Base-by-base conservation (phyloP, 2,113 vertebrate genomes). In the Gobiocypris rarus region DNA sequence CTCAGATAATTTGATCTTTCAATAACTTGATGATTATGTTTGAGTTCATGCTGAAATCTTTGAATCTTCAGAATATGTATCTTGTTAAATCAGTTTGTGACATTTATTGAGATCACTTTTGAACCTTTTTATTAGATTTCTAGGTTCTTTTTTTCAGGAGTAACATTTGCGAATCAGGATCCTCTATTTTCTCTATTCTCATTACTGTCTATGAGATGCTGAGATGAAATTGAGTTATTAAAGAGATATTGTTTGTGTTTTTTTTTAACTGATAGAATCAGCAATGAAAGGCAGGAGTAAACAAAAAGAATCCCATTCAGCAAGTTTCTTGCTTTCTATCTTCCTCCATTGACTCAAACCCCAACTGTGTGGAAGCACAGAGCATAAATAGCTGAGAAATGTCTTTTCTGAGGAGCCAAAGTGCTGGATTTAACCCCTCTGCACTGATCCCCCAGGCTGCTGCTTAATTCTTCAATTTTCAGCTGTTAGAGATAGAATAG, bases 401-500 rank as follows among this genome's bases (percentile, higher is more conserved):
- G 65, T 89, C 84, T 90, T 91, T 86, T 86, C 87, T 88, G 87
- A 87, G 87, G 83, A 89, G 89, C 87, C 75, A 70, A 89, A 91
- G 89, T 91, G 91, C 90, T 88, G 89, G 91, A 91, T 93, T 93
- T 94, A 93, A 93, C 92, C 92, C 87, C 88, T 84, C 83, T 54
- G 77, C 87, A 90, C 89, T 92, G 91, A 93, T 92, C 91, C 89
- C 89, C 79, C 28, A 87, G 89, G 89, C 90, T 87, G 82, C 84
- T 11, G 86, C 89, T 91, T 93, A 93, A 93, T 93, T 93, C 90
- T 92, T 90, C 92, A 93, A 93, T 94, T 95, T 94, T 95, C 94
- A 95, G 93, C 93, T 95, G 94, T 93, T 95, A 91, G 89, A 93
- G 92, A 92, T 93, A 92, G 92, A 94, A 94, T 93, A 94, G 92